These are phyloP conservation scores for Isurus oxyrinchus DNA, from an alignment of 2,113 vertebrate species.

Conservation along the genomic window DNA sequence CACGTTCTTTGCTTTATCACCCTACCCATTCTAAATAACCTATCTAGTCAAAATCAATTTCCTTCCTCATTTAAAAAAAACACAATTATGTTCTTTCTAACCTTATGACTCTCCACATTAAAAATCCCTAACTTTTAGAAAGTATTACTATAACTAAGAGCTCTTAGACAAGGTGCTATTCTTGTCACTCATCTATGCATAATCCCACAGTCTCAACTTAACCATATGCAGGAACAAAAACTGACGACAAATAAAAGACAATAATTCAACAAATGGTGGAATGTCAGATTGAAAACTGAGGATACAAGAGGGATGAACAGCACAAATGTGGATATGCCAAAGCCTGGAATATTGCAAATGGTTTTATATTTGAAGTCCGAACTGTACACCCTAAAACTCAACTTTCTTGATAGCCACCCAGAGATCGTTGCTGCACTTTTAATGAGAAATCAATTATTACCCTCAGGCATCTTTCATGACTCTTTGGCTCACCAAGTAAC, in stretches of 20 bases:
- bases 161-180: too few species aligned
- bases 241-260: not conserved
- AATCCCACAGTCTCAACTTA: too few species aligned
- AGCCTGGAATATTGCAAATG: not conserved
- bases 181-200: too few species aligned
- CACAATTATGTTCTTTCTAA: not conserved
- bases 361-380: not conserved
- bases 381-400: not conserved
- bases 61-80: not conserved
- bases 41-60: not conserved
- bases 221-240: too few species aligned
- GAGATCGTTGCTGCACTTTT: not conserved
- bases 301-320: not conserved
- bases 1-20: not conserved
- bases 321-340: not conserved
- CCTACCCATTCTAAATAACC: not conserved
- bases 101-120: not conserved
- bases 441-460: not conserved
- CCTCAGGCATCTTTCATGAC: not conserved
- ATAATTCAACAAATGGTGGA: not conserved
- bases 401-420: not conserved
- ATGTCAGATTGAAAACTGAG: not conserved
- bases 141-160: too few species aligned
- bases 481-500: not conserved
- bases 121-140: too few species aligned